Evolutionary conservation across 2,888 invertebrate genomes (phyloP), one percentile per base, ranked within the genome.

Genomic region (Pseudeuparius sepicola): DNA sequence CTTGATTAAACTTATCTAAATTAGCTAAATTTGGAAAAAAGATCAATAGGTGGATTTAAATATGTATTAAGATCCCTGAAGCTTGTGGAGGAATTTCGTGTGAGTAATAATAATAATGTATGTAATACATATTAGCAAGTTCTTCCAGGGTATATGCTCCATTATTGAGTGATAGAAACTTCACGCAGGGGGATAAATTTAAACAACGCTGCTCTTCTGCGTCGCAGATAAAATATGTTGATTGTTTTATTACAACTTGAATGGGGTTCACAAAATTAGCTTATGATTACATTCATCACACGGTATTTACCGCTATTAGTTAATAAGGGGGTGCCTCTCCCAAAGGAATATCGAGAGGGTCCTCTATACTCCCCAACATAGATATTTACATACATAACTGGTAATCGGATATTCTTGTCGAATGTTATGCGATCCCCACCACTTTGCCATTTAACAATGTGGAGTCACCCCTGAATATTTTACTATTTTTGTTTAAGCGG

Each of bases 261-360:
- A 46, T 41, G 41, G 47, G 51, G 49, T 48, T 46, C 45, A 50
- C 45, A 41, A 55, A 59, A 62, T 61, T 62, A 61, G 61, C 59
- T 62, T 60, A 61, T 57, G 59, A 61, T 62, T 62, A 60, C 55
- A 57, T 59, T 57, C 57, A 60, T 61, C 61, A 62, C 60, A 59
- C 59, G 59, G 60, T 60, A 61, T 62, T 62, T 62, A 62, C 61
- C 61, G 55, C 61, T 60, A 60, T 60, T 61, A 62, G 56, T 57
- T 60, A 59, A 60, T 59, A 57, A 60, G 59, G 58, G 60, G 61
- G 56, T 54, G 52, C 44, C 40, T 33, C 35, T 49, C 55, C 56
- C 54, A 44, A 42, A 46, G 50, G 51, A 50, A 36, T 43, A 41
- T n/a, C n/a, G n/a, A n/a, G n/a, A n/a, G n/a, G n/a, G n/a, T n/a